Evolutionary conservation across 2,113 vertebrate species (phyloP), one percentile per base, ranked within the genome.

Genomic region (Dipodomys ordii): DNA sequence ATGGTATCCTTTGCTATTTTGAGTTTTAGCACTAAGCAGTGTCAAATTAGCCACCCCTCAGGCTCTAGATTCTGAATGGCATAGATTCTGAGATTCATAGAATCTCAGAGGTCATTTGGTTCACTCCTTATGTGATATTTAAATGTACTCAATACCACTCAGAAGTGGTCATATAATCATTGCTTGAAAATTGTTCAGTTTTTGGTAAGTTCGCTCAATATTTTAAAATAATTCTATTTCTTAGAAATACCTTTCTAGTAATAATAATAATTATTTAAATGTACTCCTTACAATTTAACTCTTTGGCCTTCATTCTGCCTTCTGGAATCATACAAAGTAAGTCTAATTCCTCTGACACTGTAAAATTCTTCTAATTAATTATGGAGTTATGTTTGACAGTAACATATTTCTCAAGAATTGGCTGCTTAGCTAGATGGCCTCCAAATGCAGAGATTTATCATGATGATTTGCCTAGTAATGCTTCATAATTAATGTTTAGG

Each of bases 341-440:
- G 22, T 83, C 23, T 93, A 93, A 94, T 92, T 77, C 94, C 13
- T 85, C 46, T 86, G 62, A 95, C 67, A 90, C 19, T 90, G 23
- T 69, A 53, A 39, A 95, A 93, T 60, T 91, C 85, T 90, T 82
- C 68, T 80, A 83, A 96, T 93, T 96, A 93, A 94, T 93, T 94
- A 88, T 80, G 32, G 46, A 88, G 35, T n/a, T 77, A 67, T 88
- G 60, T 88, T 90, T 97, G 96, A 96, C 89, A 94, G 35, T 90
- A 81, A 94, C 67, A 78, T 94, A 95, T 95, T 94, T 95, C 90
- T 93, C 35, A 93, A 90, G 83, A 95, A 94, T 90, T 90, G 28
- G 44, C 67, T 87, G 49, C 86, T 96, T 94, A 90, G 92, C 71
- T 93, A 92, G 82, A 86, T 86, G 79, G 32, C 27, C 67, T 74